Percentiles rank a stretch among this genome's conserved stretches.
Conservation (phyloP, 2,113 vertebrate species). For the Pristiophorus japonicus region DNA sequence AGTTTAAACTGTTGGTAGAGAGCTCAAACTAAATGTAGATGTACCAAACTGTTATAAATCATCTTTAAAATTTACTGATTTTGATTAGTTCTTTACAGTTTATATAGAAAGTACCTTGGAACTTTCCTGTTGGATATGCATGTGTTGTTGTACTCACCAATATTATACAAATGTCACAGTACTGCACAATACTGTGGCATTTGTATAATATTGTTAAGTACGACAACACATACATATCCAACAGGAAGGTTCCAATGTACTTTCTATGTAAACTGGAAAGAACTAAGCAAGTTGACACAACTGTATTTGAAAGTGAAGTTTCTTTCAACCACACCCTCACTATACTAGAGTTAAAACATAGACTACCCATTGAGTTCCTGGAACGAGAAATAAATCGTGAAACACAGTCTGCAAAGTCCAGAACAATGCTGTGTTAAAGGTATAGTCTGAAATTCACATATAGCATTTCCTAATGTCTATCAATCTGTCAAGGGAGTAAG, state of each 20-base stretch:
- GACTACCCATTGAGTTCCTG: not conserved
- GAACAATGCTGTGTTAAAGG: not conserved
- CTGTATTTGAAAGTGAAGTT: not conserved
- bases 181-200: not conserved
- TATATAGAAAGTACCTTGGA: too few species aligned
- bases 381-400: not conserved
- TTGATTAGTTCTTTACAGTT: too few species aligned
- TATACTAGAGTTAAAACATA: not conserved
- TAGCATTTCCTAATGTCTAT: not conserved
- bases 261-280: not conserved
- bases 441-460: not conserved
- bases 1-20: not conserved
- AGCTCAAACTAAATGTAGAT: not conserved
- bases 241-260: not conserved
- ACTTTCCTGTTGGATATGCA: too few species aligned
- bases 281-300: not conserved
- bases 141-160: too few species aligned
- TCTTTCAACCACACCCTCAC: not conserved
- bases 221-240: not conserved
- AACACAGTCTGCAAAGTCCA: not conserved
- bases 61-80: not conserved
- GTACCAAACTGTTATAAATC: not conserved
- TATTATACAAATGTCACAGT: too few species aligned
- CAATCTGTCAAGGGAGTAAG: slow-evolving; percentile 16
- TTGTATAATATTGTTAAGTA: not conserved